These are phyloP conservation scores for Mongoloraphidia duomilia DNA, from an alignment of 2,888 invertebrate genomes.

Conservation along the genomic window DNA sequence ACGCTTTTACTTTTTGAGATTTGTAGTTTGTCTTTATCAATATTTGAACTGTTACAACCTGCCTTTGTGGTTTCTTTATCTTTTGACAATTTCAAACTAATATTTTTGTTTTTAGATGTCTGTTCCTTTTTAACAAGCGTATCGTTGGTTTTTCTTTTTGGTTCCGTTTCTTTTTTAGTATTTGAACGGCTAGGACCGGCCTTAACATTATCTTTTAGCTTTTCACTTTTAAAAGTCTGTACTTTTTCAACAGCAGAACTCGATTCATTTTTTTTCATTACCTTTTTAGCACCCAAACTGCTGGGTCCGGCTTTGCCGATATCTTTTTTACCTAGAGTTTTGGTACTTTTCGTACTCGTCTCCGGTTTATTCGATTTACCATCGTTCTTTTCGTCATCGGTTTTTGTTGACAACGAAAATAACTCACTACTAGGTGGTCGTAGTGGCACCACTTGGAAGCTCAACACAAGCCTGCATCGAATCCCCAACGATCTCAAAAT, in stretches of 20 bases:
- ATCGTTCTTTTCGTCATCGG: slow-evolving; percentile 11
- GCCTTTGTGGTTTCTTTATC: too few relatives aligned
- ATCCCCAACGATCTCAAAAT: slow-evolving; percentile 67
- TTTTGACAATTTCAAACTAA: too few relatives aligned
- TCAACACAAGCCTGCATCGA: slow-evolving; percentile 65
- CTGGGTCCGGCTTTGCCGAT: slow-evolving; percentile 11
- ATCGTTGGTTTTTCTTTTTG: slow-evolving; percentile 1
- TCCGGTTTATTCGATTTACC: slow-evolving; percentile 6
- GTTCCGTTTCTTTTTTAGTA: slow-evolving; percentile 6
- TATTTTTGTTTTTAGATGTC: too few relatives aligned
- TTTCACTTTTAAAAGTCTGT: not conserved
- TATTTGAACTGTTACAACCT: too few relatives aligned
- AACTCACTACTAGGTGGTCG: slow-evolving; percentile 50
- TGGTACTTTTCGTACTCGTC: slow-evolving; percentile 6
- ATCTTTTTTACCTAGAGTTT: slow-evolving; percentile 7
- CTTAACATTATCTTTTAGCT: slow-evolving; percentile 5
- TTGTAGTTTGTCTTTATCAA: too few relatives aligned
- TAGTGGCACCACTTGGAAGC: slow-evolving; percentile 61
- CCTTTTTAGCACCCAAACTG: slow-evolving; percentile 8
- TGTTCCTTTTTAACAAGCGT: too few relatives aligned
- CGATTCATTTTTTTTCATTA: slow-evolving; percentile 11
- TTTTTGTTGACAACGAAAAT: slow-evolving; percentile 39
- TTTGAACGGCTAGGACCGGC: slow-evolving; percentile 1
- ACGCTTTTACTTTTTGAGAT: too few relatives aligned
- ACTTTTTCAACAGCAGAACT: slow-evolving; percentile 1